Evolutionary conservation across 2,797 vertebrate species (phyloP), one percentile per base, ranked within the genome.

Genomic region (Lacerta viridis): DNA sequence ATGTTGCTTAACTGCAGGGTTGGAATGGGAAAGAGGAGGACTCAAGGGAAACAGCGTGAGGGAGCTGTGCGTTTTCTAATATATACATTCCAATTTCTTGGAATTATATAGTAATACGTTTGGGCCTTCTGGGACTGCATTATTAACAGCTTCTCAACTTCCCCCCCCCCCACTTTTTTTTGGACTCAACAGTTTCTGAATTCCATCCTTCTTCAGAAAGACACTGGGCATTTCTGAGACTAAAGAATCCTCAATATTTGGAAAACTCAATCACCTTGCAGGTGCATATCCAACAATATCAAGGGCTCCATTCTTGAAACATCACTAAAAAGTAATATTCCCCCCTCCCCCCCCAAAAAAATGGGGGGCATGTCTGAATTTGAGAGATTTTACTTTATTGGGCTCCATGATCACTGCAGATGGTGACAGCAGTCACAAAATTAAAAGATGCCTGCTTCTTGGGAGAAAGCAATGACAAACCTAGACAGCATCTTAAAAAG

Each of bases 1-100:
- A 80, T 76, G 83, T 76, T 89, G 83, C 83, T 85, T 89, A 81
- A 50, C 71, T 66, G 36, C n/a, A 39, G 43, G 66, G 43, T 81
- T 79, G 46, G 66, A 27, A 33, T n/a, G 43, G 41, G 33, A 55
- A 66, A 61, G 76, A 29, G 27, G 80, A 33, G 43, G 41, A 85
- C 29, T 55, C 55, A n/a, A 36, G 71, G 71, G 77, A 86, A 78
- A 17, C 78, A 68, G n/a, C 18, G 33, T 10, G 55, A 89, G 15
- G 39, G 20, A 85, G 39, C 25, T 66, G 69, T 50, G 76, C 50
- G 25, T 81, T 75, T 85, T 50, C 27, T 29, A 81, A 18, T 82
- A 41, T 41, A 64, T 81, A 81, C 50, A 43, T 43, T 61, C 69
- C 43, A 55, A 71, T 39, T 80, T 71, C 27, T 59, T 6, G 25